Evolutionary conservation across 2,113 vertebrate species (phyloP), one percentile per base, ranked within the genome.

Genomic region (Psophia crepitans): DNA sequence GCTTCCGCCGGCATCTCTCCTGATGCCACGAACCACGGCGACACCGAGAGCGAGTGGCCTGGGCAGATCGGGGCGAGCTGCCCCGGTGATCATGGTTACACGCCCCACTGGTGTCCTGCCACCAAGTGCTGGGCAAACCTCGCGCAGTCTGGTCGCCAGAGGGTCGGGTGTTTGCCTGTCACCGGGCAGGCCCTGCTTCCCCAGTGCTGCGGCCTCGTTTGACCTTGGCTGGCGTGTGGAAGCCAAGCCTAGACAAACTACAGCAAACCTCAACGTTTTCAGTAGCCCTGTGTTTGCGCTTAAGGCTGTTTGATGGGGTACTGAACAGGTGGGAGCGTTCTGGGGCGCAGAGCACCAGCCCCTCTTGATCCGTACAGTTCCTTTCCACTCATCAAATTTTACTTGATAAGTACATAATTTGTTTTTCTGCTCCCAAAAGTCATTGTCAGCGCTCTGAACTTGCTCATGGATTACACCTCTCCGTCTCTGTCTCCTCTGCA

Each of bases 1-100:
- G 5, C 46, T 39, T 8, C 14, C 3, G 7, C 39, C 18, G 3
- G 30, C 27, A 12, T 8, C 44, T 26, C 8, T 46, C 3, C 51
- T 4, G 21, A 11, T 4, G 32, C 33, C 16, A 8, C 15, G 5
- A 41, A 2, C 14, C 37, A 1, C 5, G 5, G 57, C 7, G 20
- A 24, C 33, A 5, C 8, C 11, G 8, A 12, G 33, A 33, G 44
- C 1, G 27, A 26, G 21, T 3, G 35, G 24, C 16, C 44, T 4
- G 1, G 23, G 43, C 11, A 3, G 0, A 26, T 3, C 10, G 1
- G 39, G 44, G 24, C 39, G 4, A 1, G 14, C 14, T 12, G 78
- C 22, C 27, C 48, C 12, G 7, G 0, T 7, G 0, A 2, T 15
- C 2, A 2, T 0, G 15, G 35, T 9, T 15, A 3, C 2, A 1